These are phyloP conservation scores for Stenichneumon culpator DNA, from an alignment of 2,888 invertebrate genomes.

Conservation along the genomic window DNA sequence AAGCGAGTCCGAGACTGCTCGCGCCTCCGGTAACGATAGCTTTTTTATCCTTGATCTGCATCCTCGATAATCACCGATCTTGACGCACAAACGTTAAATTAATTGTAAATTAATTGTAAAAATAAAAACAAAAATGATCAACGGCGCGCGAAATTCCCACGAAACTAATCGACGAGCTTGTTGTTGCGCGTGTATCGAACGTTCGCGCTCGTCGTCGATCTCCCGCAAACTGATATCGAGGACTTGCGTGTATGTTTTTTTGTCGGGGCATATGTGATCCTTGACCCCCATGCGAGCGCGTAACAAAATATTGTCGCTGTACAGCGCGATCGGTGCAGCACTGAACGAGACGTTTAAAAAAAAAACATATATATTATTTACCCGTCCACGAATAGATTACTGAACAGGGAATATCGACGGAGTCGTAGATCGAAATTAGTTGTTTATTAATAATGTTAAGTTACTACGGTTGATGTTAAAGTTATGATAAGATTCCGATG, in stretches of 20 bases:
- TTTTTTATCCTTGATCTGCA: slow-evolving; percentile 83
- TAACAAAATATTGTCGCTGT: slow-evolving; percentile 22
- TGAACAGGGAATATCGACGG: not conserved
- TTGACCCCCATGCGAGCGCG: slow-evolving; percentile 51
- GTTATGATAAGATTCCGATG: not conserved
- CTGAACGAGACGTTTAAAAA: not conserved
- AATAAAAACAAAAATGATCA: not conserved
- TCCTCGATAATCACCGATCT: slow-evolving; percentile 51
- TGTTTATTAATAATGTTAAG: not conserved
- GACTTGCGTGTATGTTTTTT: slow-evolving; percentile 62
- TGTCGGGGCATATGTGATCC: slow-evolving; percentile 25
- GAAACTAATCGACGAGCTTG: not conserved
- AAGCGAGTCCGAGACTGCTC: slow-evolving; percentile 77
- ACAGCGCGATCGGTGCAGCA: not conserved
- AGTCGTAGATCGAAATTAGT: not conserved
- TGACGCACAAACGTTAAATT: not conserved
- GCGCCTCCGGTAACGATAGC: slow-evolving; percentile 81
- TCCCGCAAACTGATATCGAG: slow-evolving; percentile 68
- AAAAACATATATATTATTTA: not conserved
- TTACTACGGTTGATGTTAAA: not conserved
- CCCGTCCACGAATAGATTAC: not conserved
- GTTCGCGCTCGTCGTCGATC: slow-evolving; percentile 43
- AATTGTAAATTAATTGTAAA: not conserved
- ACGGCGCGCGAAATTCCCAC: not conserved
- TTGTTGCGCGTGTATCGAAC: slow-evolving; percentile 32